These are phyloP conservation scores for Cydia splendana DNA, from an alignment of 1,140 invertebrate species.

Conservation along the genomic window DNA sequence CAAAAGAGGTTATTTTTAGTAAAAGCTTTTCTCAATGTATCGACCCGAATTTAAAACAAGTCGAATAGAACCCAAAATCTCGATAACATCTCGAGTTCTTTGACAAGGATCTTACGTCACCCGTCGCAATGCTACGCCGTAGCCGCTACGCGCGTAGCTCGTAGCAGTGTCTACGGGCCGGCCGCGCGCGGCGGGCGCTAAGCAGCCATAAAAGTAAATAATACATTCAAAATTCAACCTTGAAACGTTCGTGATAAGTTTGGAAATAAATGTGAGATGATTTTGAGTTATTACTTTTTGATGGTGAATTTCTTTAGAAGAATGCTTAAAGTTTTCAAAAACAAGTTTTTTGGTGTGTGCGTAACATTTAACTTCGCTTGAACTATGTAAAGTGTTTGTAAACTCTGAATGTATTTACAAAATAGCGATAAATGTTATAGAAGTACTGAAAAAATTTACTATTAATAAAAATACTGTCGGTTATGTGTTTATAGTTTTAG, in stretches of 20 bases:
- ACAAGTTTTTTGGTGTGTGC: not conserved
- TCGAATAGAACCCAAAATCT: not conserved
- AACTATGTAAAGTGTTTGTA: too few relatives aligned
- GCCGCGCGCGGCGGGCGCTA: slow-evolving; percentile 42
- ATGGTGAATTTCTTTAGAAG: not conserved
- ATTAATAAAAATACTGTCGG: too few relatives aligned
- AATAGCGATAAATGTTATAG: too few relatives aligned
- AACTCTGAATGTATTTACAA: too few relatives aligned
- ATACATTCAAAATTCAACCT: not conserved
- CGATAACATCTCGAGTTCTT: slow-evolving; percentile 13
- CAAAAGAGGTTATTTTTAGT: too few relatives aligned
- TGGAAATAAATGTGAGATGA: not conserved
- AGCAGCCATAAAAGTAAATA: slow-evolving; percentile 20
- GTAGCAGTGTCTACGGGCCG: slow-evolving; percentile 54
- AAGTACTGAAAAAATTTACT: too few relatives aligned
- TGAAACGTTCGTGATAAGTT: not conserved
- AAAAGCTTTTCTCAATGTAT: too few relatives aligned
- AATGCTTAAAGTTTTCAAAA: slow-evolving; percentile 34
- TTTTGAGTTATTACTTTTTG: not conserved
- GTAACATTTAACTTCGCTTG: not conserved
- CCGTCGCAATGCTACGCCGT: slow-evolving; percentile 48
- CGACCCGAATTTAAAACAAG: not conserved
- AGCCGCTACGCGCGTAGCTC: slow-evolving; percentile 34
- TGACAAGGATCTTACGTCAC: slow-evolving; percentile 42
- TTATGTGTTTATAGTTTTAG: too few relatives aligned